phyloP scores from a whole-genome alignment of 2,888 invertebrate species.

The Leptinotarsa haldemani region DNA sequence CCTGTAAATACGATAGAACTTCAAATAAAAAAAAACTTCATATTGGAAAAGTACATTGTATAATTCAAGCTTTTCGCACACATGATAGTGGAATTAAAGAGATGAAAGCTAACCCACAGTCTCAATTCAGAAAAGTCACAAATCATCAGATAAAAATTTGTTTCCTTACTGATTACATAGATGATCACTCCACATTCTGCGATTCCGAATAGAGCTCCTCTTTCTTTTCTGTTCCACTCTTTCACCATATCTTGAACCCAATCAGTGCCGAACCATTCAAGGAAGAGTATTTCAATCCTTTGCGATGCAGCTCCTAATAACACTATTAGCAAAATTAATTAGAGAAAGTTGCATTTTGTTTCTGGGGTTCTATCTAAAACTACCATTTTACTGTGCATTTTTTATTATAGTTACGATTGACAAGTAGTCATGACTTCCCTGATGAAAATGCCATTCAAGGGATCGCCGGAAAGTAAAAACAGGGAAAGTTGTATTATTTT shows the following conservation, averaged over 20 bases:
- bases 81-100: too few relatives aligned
- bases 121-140: too few relatives aligned
- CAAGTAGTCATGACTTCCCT: too few relatives aligned
- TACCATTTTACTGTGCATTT: too few relatives aligned
- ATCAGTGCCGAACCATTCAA: constrained; percentile 82
- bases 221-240: constrained; percentile 82
- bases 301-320: constrained; percentile 94
- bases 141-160: not conserved
- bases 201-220: constrained; percentile 82
- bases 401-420: too few relatives aligned
- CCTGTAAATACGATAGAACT: constrained; percentile 70
- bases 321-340: constrained; percentile 69
- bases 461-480: too few relatives aligned
- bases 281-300: constrained; percentile 83
- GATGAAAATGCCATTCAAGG: too few relatives aligned
- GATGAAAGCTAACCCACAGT: too few relatives aligned
- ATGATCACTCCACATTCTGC: constrained; percentile 86
- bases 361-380: not conserved
- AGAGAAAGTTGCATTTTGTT: not conserved
- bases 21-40: not conserved
- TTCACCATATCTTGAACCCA: constrained; percentile 81
- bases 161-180: constrained; percentile 84
- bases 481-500: too few relatives aligned
- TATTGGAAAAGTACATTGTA: too few relatives aligned
- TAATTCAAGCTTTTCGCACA: too few relatives aligned